A percentile compares a stretch with the other conserved stretches of the same genome.
These are phyloP conservation scores for Stenodema calcarata DNA, from an alignment of 2,888 invertebrate genomes.

Conservation along the genomic window DNA sequence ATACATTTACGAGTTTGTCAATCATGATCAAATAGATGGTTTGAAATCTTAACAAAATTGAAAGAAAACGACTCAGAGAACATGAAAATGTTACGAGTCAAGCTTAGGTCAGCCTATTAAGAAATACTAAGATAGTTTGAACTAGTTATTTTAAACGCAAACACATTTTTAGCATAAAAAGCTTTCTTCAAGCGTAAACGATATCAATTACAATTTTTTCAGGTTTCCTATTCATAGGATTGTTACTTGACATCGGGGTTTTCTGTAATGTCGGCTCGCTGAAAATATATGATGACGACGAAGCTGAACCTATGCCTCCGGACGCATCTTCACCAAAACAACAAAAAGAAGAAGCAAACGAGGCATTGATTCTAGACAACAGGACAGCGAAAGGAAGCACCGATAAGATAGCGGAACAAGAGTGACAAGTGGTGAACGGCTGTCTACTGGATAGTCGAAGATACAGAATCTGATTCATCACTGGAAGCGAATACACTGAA, in stretches of 20 bases:
- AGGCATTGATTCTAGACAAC: background rate
- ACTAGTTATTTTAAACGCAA: no score
- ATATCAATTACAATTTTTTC: background rate
- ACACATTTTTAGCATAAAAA: no score
- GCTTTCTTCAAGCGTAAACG: no score
- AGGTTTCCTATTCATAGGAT: conserved; percentile 34
- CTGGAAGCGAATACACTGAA: no score
- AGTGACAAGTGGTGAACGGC: background rate
- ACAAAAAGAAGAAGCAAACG: background rate
- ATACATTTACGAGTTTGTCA: no score
- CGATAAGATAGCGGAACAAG: background rate
- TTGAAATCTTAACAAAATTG: no score
- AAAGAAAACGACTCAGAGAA: no score
- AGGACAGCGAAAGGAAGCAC: background rate
- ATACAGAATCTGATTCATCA: no score
- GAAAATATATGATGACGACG: conserved; percentile 39
- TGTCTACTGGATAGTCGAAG: no score
- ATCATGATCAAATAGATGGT: no score
- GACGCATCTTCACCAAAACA: background rate
- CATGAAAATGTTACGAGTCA: no score
- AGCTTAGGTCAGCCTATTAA: no score
- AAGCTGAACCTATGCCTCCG: background rate
- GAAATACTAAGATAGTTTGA: background rate
- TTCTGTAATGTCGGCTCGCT: conserved; percentile 29
- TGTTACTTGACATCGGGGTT: conserved; percentile 32